Evolutionary conservation across 2,797 vertebrate genomes (phyloP).

Genomic region (Molossus molossus): DNA sequence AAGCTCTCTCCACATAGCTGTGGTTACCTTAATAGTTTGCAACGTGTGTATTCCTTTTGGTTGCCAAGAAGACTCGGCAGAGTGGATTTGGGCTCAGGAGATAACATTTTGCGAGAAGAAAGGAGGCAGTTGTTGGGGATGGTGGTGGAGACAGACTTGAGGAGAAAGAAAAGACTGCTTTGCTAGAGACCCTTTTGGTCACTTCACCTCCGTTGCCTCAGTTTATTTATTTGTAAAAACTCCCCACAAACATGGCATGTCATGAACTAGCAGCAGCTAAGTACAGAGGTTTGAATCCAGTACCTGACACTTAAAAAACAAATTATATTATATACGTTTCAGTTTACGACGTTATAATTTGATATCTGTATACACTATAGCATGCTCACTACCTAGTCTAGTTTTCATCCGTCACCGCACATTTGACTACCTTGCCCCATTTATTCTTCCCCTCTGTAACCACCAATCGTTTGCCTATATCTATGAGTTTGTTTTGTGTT

Average conservation of each 20-base stretch:
- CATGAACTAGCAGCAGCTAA: not conserved
- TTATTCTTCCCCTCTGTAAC: not conserved
- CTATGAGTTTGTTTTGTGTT: not conserved
- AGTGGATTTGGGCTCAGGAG: conserved; percentile 40
- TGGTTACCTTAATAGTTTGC: conserved; percentile 68
- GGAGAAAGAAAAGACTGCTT: not conserved
- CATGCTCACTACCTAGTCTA: not conserved
- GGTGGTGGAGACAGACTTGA: not conserved
- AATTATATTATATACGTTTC: not conserved
- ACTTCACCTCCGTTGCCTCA: not conserved
- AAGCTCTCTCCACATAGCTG: conserved; percentile 27
- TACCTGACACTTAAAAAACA: not conserved
- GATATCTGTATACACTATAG: not conserved
- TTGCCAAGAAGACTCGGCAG: conserved; percentile 69
- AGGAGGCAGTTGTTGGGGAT: not conserved
- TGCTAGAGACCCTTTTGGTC: not conserved
- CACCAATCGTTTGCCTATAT: not conserved
- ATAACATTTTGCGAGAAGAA: not conserved
- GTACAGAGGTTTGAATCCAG: not conserved
- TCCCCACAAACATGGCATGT: not conserved
- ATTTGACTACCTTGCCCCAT: not conserved
- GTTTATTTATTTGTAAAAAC: not conserved
- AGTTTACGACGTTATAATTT: not conserved
- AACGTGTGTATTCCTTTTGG: conserved; percentile 9
- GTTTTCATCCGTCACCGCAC: not conserved